Evolutionary conservation across 2,113 vertebrate genomes (phyloP).

Genomic region (Coreoperca whiteheadi): DNA sequence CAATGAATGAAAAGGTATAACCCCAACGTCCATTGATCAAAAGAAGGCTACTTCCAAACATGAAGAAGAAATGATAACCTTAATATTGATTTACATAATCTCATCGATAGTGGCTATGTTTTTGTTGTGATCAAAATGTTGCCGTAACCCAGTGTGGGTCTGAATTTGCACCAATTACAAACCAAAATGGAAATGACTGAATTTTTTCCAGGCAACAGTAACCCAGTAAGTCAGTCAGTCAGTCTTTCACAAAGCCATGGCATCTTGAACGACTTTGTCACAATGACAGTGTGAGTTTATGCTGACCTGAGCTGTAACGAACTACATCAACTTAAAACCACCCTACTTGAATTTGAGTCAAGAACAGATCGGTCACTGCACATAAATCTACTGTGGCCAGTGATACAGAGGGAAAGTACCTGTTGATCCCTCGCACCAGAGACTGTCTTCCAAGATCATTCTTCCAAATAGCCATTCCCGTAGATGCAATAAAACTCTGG

Average conservation of each 20-base stretch:
- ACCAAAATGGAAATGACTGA: slow-evolving; percentile 5
- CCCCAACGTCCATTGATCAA: not conserved
- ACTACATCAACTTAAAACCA: not conserved
- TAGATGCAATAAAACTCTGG: slow-evolving; percentile 58
- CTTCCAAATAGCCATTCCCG: slow-evolving; percentile 44
- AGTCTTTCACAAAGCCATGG: not conserved
- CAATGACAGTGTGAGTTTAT: not conserved
- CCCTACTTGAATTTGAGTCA: not conserved
- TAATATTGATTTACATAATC: not conserved
- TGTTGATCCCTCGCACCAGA: slow-evolving; percentile 42
- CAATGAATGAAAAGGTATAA: not conserved
- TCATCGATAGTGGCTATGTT: not conserved
- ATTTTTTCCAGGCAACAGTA: not conserved
- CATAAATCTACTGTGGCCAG: slow-evolving; percentile 4
- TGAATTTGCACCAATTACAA: slow-evolving; percentile 7
- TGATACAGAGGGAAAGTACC: slow-evolving; percentile 45
- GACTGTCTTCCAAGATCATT: slow-evolving; percentile 30
- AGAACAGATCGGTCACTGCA: not conserved
- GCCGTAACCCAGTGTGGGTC: not conserved
- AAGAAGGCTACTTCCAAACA: not conserved
- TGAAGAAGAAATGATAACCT: not conserved
- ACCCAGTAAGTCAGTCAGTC: not conserved
- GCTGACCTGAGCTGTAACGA: not conserved
- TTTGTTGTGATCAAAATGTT: not conserved
- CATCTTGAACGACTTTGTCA: not conserved